Percentiles rank a stretch among this genome's conserved stretches.
Evolutionary conservation across 2,888 invertebrate species (phyloP).

Genomic region (Cosmia trapezina): DNA sequence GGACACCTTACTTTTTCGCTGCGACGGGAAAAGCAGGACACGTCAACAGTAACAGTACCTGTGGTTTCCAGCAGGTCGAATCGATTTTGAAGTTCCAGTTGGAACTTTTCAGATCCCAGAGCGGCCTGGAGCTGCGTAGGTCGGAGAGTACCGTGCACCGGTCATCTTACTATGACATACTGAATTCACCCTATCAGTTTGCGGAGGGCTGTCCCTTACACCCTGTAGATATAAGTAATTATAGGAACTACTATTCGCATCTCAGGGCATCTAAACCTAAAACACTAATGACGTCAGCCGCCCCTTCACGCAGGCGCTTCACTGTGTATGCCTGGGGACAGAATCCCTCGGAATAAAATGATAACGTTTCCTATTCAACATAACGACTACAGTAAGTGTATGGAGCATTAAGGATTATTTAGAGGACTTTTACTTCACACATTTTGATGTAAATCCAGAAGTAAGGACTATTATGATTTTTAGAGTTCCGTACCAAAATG

Average conservation of each 20-base stretch:
- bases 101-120: too few relatives aligned
- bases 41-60: too few relatives aligned
- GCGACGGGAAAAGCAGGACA: too few relatives aligned
- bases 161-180: too few relatives aligned
- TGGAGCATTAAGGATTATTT: conserved; percentile 35
- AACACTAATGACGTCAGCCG: conserved; percentile 32
- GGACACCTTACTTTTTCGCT: too few relatives aligned
- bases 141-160: too few relatives aligned
- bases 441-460: not conserved
- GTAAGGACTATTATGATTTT: not conserved
- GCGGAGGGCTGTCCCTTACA: too few relatives aligned
- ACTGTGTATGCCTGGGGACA: conserved; percentile 15
- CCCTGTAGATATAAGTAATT: not conserved
- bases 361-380: conserved; percentile 44
- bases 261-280: conserved; percentile 2
- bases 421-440: conserved; percentile 11
- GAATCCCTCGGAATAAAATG: conserved; percentile 31
- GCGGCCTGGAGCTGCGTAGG: too few relatives aligned
- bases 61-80: too few relatives aligned
- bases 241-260: not conserved
- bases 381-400: conserved; percentile 29
- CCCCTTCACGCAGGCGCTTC: not conserved
- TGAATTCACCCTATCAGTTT: too few relatives aligned
- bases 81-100: too few relatives aligned
- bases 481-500: too few relatives aligned